Percentiles rank a stretch among this genome's conserved stretches.
Conservation (phyloP, 2,797 vertebrate genomes). For the Cossypha polioptera region DNA sequence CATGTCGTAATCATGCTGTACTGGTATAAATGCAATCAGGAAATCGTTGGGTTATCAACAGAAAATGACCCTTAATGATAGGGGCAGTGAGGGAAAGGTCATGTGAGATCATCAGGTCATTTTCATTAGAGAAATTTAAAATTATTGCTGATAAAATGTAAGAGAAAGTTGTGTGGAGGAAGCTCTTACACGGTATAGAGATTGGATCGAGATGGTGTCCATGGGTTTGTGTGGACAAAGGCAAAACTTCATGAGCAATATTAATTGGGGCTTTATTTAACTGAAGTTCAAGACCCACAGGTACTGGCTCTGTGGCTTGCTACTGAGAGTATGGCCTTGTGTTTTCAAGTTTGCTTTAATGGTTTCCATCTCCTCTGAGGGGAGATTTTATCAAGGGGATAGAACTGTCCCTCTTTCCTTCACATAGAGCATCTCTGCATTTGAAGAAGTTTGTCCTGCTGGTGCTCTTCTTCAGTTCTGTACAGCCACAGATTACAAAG, state of each 20-base stretch:
- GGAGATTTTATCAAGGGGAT: not conserved
- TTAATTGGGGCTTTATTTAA: slow-evolving; percentile 29
- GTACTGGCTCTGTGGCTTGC: not conserved
- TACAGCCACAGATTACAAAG: not conserved
- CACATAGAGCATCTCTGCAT: not conserved
- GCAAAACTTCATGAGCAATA: not conserved
- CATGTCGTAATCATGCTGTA: not conserved
- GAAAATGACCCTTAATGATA: slow-evolving; percentile 6
- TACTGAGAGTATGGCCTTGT: not conserved
- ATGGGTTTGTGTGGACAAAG: slow-evolving; percentile 2
- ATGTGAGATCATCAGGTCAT: not conserved
- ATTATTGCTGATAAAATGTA: slow-evolving; percentile 11
- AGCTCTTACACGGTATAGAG: not conserved
- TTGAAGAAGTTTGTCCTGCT: not conserved
- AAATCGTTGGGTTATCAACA: not conserved
- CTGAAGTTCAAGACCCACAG: slow-evolving; percentile 2
- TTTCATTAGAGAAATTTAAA: slow-evolving; percentile 38
- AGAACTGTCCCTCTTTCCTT: not conserved
- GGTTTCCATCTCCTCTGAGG: not conserved
- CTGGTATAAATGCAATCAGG: not conserved
- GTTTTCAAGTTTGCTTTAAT: not conserved
- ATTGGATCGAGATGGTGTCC: not conserved
- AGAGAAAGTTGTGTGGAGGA: not conserved
- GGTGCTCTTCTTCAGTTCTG: not conserved
- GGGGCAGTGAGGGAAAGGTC: not conserved